Evolutionary conservation across 2,888 invertebrate species (phyloP).

Genomic region (Apotomis betuletana): DNA sequence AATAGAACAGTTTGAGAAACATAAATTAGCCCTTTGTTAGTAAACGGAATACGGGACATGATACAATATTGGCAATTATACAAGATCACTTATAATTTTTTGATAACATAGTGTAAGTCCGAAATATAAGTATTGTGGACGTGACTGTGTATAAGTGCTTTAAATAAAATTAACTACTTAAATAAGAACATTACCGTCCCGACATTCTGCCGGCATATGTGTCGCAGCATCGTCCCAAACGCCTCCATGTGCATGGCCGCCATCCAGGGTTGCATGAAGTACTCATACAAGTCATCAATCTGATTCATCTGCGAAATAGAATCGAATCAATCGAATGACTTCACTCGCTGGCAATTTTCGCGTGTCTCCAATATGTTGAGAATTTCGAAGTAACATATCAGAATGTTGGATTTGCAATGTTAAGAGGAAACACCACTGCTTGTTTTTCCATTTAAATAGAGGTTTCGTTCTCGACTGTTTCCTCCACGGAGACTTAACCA

Average conservation of each 20-base stretch:
- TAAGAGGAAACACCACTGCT: background rate
- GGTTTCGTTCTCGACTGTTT: too few species aligned
- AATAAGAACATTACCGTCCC: conserved; percentile 54
- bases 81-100: too few species aligned
- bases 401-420: background rate
- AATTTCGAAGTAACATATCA: conserved; percentile 15
- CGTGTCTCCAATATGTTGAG: conserved; percentile 25
- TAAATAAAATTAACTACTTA: background rate
- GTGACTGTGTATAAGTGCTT: too few species aligned
- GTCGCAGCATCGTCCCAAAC: conserved; percentile 73
- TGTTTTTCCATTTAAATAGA: too few species aligned
- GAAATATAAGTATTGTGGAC: too few species aligned
- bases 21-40: too few species aligned
- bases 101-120: too few species aligned
- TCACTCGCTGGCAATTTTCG: conserved; percentile 12
- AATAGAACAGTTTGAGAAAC: too few species aligned
- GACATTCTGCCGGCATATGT: conserved; percentile 67
- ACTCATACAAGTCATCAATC: conserved; percentile 86
- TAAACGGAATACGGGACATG: too few species aligned
- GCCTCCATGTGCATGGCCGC: conserved; percentile 85
- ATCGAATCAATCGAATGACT: conserved; percentile 2
- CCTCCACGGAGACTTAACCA: too few species aligned
- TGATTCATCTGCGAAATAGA: conserved; percentile 69
- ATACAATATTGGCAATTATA: too few species aligned
- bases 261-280: conserved; percentile 87